Percentiles rank a stretch among this genome's conserved stretches.
Evolutionary conservation across 1,140 invertebrate genomes (phyloP).

Genomic region (Drosophila mauritiana): DNA sequence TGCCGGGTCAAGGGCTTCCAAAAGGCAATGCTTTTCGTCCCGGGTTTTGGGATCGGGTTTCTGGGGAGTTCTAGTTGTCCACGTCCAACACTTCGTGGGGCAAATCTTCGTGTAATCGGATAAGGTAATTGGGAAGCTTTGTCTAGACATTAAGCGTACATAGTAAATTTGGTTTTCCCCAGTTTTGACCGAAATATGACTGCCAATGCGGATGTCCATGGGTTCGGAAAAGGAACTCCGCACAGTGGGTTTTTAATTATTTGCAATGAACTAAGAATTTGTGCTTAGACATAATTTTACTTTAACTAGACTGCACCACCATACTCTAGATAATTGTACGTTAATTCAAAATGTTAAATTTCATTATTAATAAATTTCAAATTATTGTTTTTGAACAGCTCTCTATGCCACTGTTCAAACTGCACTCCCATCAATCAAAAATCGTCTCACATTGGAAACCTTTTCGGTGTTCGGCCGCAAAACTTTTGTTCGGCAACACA

Average conservation of each 20-base stretch:
- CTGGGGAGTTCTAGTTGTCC: slow-evolving; percentile 17
- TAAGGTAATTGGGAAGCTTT: slow-evolving; percentile 85
- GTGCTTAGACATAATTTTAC: background rate
- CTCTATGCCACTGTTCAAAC: slow-evolving; percentile 19
- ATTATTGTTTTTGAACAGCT: background rate
- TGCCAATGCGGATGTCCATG: slow-evolving; percentile 15
- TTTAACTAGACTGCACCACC: rapidly evolving
- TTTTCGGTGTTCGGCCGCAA: slow-evolving; percentile 33
- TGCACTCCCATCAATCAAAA: slow-evolving; percentile 19
- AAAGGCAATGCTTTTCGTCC: slow-evolving; percentile 20
- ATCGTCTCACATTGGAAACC: slow-evolving; percentile 35
- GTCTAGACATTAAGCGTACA: slow-evolving; percentile 85
- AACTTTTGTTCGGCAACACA: slow-evolving; percentile 73
- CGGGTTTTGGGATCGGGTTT: slow-evolving; percentile 2
- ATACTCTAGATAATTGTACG: background rate
- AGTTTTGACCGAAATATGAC: slow-evolving; percentile 59
- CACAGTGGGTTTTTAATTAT: slow-evolving; percentile 25
- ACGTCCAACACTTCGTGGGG: slow-evolving; percentile 63
- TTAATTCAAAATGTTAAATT: background rate
- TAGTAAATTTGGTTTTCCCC: slow-evolving; percentile 75
- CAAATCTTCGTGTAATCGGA: slow-evolving; percentile 84
- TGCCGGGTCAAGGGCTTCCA: slow-evolving; percentile 74
- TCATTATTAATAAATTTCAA: too few species aligned
- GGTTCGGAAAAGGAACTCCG: slow-evolving; percentile 28
- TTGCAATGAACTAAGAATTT: background rate